phyloP scores from a whole-genome alignment of 2,888 invertebrate species.

The Ametastegia equiseti region DNA sequence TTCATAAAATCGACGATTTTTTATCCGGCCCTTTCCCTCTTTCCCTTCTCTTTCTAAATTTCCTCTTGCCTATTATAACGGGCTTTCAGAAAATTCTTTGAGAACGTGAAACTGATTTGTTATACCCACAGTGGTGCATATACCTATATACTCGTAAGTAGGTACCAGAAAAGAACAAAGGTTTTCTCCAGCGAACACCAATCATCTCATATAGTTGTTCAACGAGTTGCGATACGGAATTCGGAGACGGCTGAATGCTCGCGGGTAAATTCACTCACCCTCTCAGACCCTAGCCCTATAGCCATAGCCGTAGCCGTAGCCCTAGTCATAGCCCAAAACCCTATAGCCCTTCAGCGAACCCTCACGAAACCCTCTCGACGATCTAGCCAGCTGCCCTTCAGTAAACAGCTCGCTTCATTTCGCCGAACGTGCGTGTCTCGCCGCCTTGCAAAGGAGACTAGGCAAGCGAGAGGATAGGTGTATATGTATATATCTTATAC shows the following conservation, averaged over 20 bases:
- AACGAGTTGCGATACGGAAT: conserved; percentile 34
- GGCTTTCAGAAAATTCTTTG: not conserved
- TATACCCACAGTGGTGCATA: not conserved
- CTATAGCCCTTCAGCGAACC: conserved; percentile 17
- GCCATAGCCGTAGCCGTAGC: too few species aligned
- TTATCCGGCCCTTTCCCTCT: too few species aligned
- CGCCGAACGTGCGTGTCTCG: conserved; percentile 35
- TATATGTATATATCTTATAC: too few species aligned
- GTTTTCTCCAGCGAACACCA: conserved; percentile 7
- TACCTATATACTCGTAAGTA: too few species aligned
- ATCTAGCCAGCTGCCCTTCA: conserved; percentile 35
- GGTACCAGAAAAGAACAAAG: conserved; percentile 16
- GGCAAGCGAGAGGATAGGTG: not conserved
- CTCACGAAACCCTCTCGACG: conserved; percentile 22
- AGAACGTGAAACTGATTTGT: not conserved
- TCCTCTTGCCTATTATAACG: too few species aligned
- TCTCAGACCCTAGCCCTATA: not conserved
- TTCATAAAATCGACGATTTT: too few species aligned
- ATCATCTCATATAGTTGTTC: not conserved
- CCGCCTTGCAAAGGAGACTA: conserved; percentile 21
- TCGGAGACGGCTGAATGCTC: not conserved
- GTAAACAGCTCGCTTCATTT: conserved; percentile 42
- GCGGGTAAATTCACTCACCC: not conserved
- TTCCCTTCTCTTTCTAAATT: too few species aligned
- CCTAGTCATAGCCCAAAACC: too few species aligned